Evolutionary conservation across 2,888 invertebrate genomes (phyloP), one percentile per base, ranked within the genome.

Genomic region (Hecatera dysodea): DNA sequence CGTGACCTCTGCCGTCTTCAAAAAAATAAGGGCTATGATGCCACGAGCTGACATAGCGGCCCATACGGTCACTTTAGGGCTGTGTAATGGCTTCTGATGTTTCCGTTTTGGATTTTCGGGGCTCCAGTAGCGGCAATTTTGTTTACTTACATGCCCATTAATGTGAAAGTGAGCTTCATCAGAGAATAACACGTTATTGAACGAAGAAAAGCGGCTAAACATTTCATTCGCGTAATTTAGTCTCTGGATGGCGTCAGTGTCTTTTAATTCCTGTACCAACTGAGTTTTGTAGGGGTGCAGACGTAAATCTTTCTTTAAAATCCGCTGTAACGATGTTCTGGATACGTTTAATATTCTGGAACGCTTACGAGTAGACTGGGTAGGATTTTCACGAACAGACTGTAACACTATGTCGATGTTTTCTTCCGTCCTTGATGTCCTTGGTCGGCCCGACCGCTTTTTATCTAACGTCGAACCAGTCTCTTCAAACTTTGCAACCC

Each of bases 61-160:
- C 42, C 42, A 42, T 17, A 42, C 42, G 5, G 42, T 42, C 17
- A 42, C 42, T 42, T 42, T 42, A 42, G 42, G 42, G 81, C 59
- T 71, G 71, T 84, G 80, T 50, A 78, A 56, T 50, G 78, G 80
- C 53, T 73, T 76, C 61, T 80, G 66, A 72, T 83, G 81, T 56
- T 82, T 81, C 19, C 52, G 65, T 68, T 75, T 72, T 60, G 80
- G 80, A 68, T 82, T 80, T 1, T 29, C 67, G 19, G 48, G 46
- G 52, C 67, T 69, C 78, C 83, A 83, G 42, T 42, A 42, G 42
- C 39, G 39, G 39, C 8, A 42, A 42, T 42, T 42, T 42, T 42
- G 42, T 42, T 50, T 27, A 50, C 50, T 50, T 50, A 84, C 82
- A 61, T 81, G 68, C 15, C 75, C 79, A 57, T 42, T 42, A 42